phyloP scores from a whole-genome alignment of 2,113 vertebrate genomes.

The Hyaena hyaena region DNA sequence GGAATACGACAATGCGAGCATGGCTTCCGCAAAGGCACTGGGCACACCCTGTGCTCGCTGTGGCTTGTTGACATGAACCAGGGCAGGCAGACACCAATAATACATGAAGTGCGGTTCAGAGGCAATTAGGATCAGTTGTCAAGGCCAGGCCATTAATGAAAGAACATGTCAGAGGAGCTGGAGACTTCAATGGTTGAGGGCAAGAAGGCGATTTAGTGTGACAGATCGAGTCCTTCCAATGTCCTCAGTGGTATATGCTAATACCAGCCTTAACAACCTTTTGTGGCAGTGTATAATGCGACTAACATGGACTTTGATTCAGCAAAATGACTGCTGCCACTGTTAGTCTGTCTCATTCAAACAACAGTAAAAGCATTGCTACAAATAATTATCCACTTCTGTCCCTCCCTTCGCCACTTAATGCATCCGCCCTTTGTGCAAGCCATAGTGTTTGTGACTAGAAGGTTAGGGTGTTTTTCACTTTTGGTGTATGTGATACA shows the following conservation, averaged over 20 bases:
- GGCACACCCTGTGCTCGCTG: constrained; percentile 87
- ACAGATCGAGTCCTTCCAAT: constrained; percentile 97
- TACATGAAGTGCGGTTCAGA: constrained; percentile 98
- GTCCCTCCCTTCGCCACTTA: constrained; percentile 82
- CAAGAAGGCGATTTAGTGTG: constrained; percentile 95
- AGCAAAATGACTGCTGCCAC: constrained; percentile 94
- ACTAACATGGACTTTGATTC: constrained; percentile 92
- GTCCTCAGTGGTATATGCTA: constrained; percentile 96
- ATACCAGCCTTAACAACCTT: constrained; percentile 95
- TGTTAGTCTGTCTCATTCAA: constrained; percentile 90
- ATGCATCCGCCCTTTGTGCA: constrained; percentile 83
- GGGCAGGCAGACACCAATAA: constrained; percentile 98
- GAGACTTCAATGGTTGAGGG: constrained; percentile 92
- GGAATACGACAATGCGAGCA: constrained; percentile 83
- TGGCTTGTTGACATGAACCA: constrained; percentile 95
- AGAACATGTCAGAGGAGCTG: constrained; percentile 92
- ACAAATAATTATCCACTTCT: constrained; percentile 91
- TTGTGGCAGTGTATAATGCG: constrained; percentile 90
- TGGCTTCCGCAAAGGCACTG: constrained; percentile 86
- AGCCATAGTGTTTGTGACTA: constrained; percentile 74
- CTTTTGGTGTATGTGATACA: constrained; percentile 72
- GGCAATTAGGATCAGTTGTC: constrained; percentile 99
- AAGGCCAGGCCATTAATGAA: constrained; percentile 97
- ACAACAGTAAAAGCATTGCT: constrained; percentile 88
- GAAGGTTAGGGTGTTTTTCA: constrained; percentile 81